Conservation (phyloP, 1,140 invertebrate genomes). For the Harpegnathos saltator region DNA sequence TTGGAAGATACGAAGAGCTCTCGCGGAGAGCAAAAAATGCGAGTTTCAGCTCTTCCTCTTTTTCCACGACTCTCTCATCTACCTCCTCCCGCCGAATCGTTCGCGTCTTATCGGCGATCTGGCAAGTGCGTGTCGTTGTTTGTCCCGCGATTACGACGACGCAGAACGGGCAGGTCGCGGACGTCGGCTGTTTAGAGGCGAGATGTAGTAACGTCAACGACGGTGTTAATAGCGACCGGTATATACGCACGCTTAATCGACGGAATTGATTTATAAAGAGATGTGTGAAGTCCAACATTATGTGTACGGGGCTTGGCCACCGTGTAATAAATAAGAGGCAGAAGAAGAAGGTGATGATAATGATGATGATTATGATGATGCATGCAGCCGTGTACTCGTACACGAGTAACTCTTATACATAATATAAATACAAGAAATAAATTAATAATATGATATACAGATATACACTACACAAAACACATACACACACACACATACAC, state of each 20-base stretch:
- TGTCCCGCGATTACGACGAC: neutral
- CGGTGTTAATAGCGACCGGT: neutral
- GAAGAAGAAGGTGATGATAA: neutral
- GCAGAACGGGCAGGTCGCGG: neutral
- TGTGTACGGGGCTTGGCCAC: slow-evolving; percentile 48
- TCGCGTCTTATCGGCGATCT: neutral
- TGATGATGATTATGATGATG: neutral
- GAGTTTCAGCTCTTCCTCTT: neutral
- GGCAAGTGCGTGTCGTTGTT: neutral
- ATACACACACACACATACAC: slow-evolving; percentile 32
- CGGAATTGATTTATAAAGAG: slow-evolving; percentile 49
- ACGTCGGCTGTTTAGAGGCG: neutral
- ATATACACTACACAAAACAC: slow-evolving; percentile 57
- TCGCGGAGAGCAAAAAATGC: neutral
- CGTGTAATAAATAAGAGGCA: slow-evolving; percentile 6
- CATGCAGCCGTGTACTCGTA: slow-evolving; percentile 12
- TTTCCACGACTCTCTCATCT: neutral
- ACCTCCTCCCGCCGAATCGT: neutral
- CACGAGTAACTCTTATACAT: slow-evolving; percentile 63
- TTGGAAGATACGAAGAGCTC: too few species aligned
- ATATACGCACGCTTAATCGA: slow-evolving; percentile 19
- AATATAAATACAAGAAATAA: slow-evolving; percentile 67
- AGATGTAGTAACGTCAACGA: neutral
- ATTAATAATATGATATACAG: slow-evolving; percentile 58
- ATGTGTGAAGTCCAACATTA: slow-evolving; percentile 26